Percentiles rank a stretch among this genome's conserved stretches.
Conservation (phyloP, 2,888 invertebrate genomes). For the Apotomis betuletana region DNA sequence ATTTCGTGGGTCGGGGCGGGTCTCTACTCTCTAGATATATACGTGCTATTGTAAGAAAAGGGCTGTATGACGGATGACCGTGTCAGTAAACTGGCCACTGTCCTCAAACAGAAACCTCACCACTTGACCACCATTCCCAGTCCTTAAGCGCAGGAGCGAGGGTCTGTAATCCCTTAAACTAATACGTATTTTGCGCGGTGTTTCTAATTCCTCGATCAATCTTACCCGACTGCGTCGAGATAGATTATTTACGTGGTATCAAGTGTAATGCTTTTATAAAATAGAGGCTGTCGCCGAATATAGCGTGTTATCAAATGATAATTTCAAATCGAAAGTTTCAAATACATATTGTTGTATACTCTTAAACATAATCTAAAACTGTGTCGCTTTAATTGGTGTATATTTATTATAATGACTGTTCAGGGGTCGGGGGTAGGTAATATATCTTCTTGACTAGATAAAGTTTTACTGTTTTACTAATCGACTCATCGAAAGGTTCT, state of each 20-base stretch:
- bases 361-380: too few relatives aligned
- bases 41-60: neutral
- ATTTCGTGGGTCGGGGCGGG: neutral
- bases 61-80: constrained; percentile 14
- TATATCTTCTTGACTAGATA: too few relatives aligned
- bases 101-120: neutral
- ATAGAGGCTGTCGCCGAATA: neutral
- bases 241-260: neutral
- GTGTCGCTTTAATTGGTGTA: too few relatives aligned
- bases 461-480: too few relatives aligned
- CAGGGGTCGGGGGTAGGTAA: too few relatives aligned
- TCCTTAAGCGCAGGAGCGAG: neutral
- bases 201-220: constrained; percentile 13
- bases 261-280: neutral
- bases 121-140: neutral
- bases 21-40: neutral
- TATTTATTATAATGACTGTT: too few relatives aligned
- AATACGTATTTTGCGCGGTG: neutral
- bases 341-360: too few relatives aligned
- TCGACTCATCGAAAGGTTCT: too few relatives aligned
- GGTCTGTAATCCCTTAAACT: neutral
- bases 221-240: constrained; percentile 4
- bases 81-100: constrained; percentile 6
- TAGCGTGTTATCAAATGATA: too few relatives aligned
- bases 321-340: too few relatives aligned